These are phyloP conservation scores for Plutella xylostella DNA, from an alignment of 2,888 invertebrate species.

Conservation along the genomic window DNA sequence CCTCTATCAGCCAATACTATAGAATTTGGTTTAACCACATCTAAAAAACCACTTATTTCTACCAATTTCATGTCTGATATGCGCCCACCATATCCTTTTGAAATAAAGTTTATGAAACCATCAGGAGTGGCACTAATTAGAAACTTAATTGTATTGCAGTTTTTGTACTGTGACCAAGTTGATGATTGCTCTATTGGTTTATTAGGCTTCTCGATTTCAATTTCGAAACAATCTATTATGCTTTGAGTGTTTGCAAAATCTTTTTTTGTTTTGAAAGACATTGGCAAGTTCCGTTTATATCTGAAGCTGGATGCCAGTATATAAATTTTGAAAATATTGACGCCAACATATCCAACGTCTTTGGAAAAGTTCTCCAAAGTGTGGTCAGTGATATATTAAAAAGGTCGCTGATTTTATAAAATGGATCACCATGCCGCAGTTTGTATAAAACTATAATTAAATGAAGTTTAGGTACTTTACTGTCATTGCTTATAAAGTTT, in stretches of 20 bases:
- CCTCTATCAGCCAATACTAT: constrained; percentile 17
- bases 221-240: constrained; percentile 28
- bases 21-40: neutral
- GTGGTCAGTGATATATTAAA: neutral
- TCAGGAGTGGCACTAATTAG: constrained; percentile 25
- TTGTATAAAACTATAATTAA: too few species aligned
- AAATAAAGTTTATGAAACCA: constrained; percentile 30
- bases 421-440: too few species aligned
- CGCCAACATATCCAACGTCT: too few species aligned
- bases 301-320: neutral
- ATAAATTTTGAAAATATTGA: neutral
- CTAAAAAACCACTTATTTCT: constrained; percentile 13
- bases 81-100: constrained; percentile 27
- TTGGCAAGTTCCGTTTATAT: constrained; percentile 14
- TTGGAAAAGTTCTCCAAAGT: too few species aligned
- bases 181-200: constrained; percentile 23
- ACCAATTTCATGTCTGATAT: constrained; percentile 14
- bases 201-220: constrained; percentile 25
- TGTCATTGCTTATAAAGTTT: too few species aligned
- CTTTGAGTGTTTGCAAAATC: constrained; percentile 17
- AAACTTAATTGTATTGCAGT: constrained; percentile 24
- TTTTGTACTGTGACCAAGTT: constrained; percentile 28
- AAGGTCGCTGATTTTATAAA: neutral
- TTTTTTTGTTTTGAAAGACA: constrained; percentile 16
- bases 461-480: too few species aligned